Evolutionary conservation across 2,797 vertebrate genomes (phyloP), one percentile per base, ranked within the genome.

Genomic region (Takifugu rubripes): DNA sequence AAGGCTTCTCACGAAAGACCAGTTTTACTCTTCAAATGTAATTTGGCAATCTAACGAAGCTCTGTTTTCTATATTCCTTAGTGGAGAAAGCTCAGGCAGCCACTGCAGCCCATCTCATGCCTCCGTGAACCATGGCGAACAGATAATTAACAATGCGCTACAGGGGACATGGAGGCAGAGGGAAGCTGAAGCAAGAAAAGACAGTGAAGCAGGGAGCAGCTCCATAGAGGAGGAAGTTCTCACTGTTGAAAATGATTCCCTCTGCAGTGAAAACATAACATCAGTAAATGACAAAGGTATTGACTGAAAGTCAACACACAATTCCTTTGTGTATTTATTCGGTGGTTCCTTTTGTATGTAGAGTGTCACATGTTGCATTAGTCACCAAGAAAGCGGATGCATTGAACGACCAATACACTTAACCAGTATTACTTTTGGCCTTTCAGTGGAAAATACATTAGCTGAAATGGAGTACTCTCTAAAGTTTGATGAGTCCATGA

Each of bases 401-500:
- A 12, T 17, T 43, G 24, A 12, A 54, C 42, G n/a, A 42, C 1
- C 12, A 25, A 5, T 14, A 40, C 12, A 40, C 36, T 40, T 10
- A 40, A 40, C 36, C 36, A 40, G 4, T 14, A 40, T 40, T 12
- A 40, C 10, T 12, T 40, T 40, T 40, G 36, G 36, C 14, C 12
- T 40, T 45, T 63, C 49, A 89, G 87, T 72, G 90, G 94, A 97
- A 74, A 93, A 87, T 0, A 87, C 88, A 26, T 96, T 95, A 8
- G 52, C 94, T 64, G 93, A 91, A 69, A 96, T 94, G 49, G 94
- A 96, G 58, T 96, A 92, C 86, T 98, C 96, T 15, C 77, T 94
- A 24, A 98, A 96, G 87, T 96, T 98, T 75, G 96, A 97, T 56
- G 95, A 97, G 79, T 96, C 95, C 6, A 93, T 96, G 92, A 97